These are phyloP conservation scores for Heliangelus exortis DNA, from an alignment of 2,797 vertebrate genomes.

Conservation along the genomic window DNA sequence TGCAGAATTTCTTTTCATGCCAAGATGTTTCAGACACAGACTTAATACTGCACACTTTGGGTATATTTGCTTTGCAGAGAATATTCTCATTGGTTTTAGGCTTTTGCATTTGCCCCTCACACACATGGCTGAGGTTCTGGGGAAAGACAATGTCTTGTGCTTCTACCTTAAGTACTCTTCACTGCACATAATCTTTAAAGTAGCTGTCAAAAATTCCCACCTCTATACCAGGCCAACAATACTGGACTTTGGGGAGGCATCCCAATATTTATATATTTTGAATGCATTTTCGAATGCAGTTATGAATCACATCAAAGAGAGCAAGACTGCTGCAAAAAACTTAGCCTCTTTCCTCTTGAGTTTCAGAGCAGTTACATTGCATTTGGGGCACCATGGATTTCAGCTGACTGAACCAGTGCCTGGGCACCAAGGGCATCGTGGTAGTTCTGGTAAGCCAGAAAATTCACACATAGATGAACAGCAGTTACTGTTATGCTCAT, in stretches of 20 bases:
- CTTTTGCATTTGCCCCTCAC: neutral
- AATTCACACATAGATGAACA: neutral
- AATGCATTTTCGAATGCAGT: neutral
- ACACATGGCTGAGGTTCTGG: rapidly evolving
- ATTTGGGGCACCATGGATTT: neutral
- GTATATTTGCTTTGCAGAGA: neutral
- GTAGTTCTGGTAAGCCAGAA: neutral
- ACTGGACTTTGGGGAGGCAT: rapidly evolving
- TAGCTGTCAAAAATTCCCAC: neutral
- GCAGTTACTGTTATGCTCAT: neutral
- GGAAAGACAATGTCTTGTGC: neutral
- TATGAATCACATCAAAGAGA: neutral
- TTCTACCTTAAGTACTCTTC: neutral
- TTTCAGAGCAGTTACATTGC: neutral
- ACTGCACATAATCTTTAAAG: rapidly evolving
- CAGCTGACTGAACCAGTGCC: neutral
- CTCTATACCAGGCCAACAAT: rapidly evolving
- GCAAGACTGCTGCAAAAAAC: neutral
- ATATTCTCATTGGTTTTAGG: neutral
- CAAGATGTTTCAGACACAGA: neutral
- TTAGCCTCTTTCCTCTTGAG: neutral
- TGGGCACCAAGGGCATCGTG: neutral
- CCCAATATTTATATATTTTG: neutral
- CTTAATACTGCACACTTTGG: neutral
- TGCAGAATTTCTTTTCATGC: neutral